Conservation (phyloP, 2,797 vertebrate genomes). For the Lerista edwardsae region DNA sequence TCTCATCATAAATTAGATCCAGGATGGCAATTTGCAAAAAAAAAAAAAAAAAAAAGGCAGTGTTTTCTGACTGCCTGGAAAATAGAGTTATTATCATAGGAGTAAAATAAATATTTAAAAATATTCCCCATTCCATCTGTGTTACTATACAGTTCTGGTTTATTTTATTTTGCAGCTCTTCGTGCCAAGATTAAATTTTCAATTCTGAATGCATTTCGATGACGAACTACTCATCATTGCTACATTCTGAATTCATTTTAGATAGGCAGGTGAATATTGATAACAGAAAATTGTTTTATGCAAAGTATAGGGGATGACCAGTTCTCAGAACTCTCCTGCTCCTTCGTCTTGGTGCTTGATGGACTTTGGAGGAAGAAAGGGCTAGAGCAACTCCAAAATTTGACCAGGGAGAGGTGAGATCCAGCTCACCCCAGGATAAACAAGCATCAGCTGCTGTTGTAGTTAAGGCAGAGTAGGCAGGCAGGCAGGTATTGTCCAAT, state of each 20-base stretch:
- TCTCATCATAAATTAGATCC: conserved; percentile 47
- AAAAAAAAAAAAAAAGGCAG: not conserved
- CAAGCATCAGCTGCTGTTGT: too few species aligned
- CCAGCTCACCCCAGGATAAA: too few species aligned
- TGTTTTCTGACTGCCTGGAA: not conserved
- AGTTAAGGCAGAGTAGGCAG: too few species aligned
- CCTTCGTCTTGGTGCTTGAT: too few species aligned
- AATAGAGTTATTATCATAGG: not conserved
- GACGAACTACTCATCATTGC: not conserved
- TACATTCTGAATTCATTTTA: not conserved
- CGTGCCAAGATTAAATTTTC: not conserved
- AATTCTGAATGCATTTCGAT: not conserved
- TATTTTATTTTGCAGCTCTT: not conserved
- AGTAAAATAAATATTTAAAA: not conserved
- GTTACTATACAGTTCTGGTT: not conserved
- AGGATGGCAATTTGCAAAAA: conserved; percentile 24
- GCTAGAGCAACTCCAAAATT: too few species aligned
- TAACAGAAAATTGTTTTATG: not conserved
- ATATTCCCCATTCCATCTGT: not conserved
- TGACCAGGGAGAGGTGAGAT: too few species aligned
- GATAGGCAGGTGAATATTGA: not conserved
- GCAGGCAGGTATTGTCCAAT: too few species aligned
- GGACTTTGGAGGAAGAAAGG: too few species aligned
- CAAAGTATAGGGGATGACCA: not conserved
- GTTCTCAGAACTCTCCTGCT: too few species aligned